These are phyloP conservation scores for Neogobius melanostomus DNA, from an alignment of 2,113 vertebrate genomes.

Conservation along the genomic window DNA sequence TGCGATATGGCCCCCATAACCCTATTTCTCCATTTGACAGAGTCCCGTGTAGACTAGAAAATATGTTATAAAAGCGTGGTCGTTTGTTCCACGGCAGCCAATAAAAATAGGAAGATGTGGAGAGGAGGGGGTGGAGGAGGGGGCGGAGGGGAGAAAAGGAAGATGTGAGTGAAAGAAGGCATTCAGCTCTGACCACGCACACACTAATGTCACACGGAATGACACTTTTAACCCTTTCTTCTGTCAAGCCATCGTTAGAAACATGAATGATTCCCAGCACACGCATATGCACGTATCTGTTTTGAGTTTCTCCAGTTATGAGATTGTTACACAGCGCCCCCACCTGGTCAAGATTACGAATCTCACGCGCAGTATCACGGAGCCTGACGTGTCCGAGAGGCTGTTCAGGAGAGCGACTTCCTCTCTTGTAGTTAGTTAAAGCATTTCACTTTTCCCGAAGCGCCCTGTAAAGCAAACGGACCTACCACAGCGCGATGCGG, in stretches of 20 bases:
- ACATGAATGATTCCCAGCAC: not conserved
- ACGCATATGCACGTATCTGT: not conserved
- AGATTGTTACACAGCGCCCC: slow-evolving; percentile 24
- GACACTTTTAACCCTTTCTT: not conserved
- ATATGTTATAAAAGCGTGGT: not conserved
- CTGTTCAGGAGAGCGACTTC: not conserved
- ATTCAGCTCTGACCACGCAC: slow-evolving; percentile 19
- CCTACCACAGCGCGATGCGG: slow-evolving; percentile 85
- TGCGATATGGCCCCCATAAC: not conserved
- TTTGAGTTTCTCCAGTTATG: not conserved
- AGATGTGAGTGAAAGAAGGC: slow-evolving; percentile 55
- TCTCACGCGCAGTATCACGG: slow-evolving; percentile 16
- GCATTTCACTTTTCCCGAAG: not conserved
- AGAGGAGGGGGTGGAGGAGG: slow-evolving; percentile 19
- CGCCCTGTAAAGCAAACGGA: not conserved
- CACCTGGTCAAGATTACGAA: slow-evolving; percentile 3
- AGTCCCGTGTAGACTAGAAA: not conserved
- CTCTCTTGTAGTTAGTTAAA: not conserved
- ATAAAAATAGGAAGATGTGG: slow-evolving; percentile 23
- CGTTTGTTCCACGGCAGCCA: slow-evolving; percentile 18
- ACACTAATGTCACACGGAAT: not conserved
- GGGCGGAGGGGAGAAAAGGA: slow-evolving; percentile 5
- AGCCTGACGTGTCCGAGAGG: slow-evolving; percentile 8
- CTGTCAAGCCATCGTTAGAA: not conserved
- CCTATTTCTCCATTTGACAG: not conserved